phyloP scores from a whole-genome alignment of 2,888 invertebrate genomes.

The Ametastegia equiseti region DNA sequence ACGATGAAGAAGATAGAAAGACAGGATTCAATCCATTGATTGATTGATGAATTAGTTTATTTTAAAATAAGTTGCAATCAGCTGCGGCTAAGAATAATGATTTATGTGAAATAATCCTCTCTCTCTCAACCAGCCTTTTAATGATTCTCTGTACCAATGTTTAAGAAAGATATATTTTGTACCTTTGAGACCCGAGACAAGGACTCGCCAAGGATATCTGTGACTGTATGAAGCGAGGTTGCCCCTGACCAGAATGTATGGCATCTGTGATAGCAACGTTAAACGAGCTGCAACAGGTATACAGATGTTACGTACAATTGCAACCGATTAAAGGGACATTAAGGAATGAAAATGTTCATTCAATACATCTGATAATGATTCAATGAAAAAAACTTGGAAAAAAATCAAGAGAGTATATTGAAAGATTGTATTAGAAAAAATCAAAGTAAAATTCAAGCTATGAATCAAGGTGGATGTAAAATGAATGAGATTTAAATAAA shows the following conservation, averaged over 20 bases:
- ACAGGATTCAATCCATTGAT: no score
- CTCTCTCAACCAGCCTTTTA: no score
- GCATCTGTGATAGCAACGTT: slow-evolving; percentile 79
- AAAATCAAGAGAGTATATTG: neutral
- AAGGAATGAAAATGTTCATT: neutral
- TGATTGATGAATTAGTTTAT: no score
- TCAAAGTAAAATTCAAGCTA: neutral
- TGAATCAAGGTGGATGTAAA: neutral
- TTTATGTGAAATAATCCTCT: neutral
- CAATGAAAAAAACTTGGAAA: neutral
- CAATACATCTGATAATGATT: neutral
- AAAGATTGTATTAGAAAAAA: neutral
- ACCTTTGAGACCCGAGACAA: slow-evolving; percentile 92
- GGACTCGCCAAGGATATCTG: slow-evolving; percentile 91
- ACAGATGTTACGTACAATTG: neutral
- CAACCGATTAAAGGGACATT: neutral
- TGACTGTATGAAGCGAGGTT: slow-evolving; percentile 92
- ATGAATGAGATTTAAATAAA: neutral
- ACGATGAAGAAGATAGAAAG: no score
- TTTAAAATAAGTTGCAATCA: no score
- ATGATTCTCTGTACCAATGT: neutral
- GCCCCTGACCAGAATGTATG: slow-evolving; percentile 93
- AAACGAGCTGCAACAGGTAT: slow-evolving; percentile 56
- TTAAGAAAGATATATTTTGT: slow-evolving; percentile 60
- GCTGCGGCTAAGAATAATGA: no score